Conservation (phyloP, 2,888 invertebrate genomes). For the Chelonus formosanus region DNA sequence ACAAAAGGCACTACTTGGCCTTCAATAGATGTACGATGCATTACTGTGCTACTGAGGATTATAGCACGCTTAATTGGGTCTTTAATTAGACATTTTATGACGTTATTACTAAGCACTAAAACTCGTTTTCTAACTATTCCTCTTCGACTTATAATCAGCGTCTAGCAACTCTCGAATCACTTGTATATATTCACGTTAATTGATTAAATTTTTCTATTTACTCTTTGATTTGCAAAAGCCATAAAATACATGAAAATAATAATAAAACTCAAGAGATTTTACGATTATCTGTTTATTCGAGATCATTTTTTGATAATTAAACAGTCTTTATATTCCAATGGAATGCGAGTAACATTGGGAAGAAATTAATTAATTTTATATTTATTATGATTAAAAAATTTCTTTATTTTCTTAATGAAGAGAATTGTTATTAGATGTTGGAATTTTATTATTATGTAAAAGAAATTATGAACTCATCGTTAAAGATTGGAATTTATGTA, state of each 20-base stretch:
- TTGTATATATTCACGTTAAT: constrained; percentile 12
- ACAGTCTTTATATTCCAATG: too few relatives aligned
- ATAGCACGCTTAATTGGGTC: constrained; percentile 14
- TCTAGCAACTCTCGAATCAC: constrained; percentile 12
- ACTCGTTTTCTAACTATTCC: constrained; percentile 8
- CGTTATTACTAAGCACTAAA: constrained; percentile 12
- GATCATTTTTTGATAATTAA: not conserved
- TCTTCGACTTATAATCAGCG: constrained; percentile 6
- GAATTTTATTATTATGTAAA: too few relatives aligned
- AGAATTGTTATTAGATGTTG: too few relatives aligned
- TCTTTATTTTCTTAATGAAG: not conserved
- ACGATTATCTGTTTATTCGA: not conserved
- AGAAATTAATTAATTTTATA: too few relatives aligned
- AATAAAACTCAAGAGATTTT: not conserved
- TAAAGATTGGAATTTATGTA: too few relatives aligned
- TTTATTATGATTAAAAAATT: not conserved
- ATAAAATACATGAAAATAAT: not conserved
- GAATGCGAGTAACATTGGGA: too few relatives aligned
- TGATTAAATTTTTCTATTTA: constrained; percentile 13
- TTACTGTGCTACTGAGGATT: constrained; percentile 5
- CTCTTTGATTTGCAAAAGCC: not conserved
- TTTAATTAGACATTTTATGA: constrained; percentile 21
- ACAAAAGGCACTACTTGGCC: not conserved
- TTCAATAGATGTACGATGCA: not conserved
- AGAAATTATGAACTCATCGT: too few relatives aligned